Base-by-base conservation (phyloP, 1,140 invertebrate species). In the Wiebesia pumilae region DNA sequence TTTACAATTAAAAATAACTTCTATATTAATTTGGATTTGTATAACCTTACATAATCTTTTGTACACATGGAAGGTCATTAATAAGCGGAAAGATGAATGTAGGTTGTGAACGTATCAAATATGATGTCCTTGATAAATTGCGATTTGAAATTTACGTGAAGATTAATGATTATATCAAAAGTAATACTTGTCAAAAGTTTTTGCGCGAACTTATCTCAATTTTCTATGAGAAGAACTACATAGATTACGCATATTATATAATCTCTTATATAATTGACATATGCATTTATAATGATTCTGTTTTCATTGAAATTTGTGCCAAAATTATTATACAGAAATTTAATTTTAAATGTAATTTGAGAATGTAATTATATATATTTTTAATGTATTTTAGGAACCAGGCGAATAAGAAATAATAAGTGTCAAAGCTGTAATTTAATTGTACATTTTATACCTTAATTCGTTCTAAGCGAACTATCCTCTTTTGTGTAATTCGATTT, bases 161-260 rank as follows among this genome's bases (percentile, higher is more conserved):
- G 58, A 81, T 81, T 81, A 81, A 81, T 67, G 79, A 81, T 67
- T 67, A 14, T 27, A 58, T 81, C 38, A 65, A 81, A 81, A 12
- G 40, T n/a, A 75, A 9, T 14, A 33, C 30, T 69, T 69, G 30
- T n/a, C 67, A 69, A 69, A n/a, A 33, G 30, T 69, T 33, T 69
- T 69, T 69, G 30, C 14, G 35, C 16, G 27, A 80, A 80, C 33
- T 80, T 58, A 58, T 80, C 47, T 80, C 67, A 69, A 69, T 33
- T 69, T 69, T 35, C 33, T 80, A 62, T 62, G 43, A 35, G 30
- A 58, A 69, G 9, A 69, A 33, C n/a, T 69, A 35, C 27, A 35
- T 69, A 69, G 30, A 69, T 33, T 33, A 69, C 27, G 35, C 14
- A 69, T 4, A n/a, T n/a, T 33, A 69, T 69, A 54, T 2, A 54